Evolutionary conservation across 2,888 invertebrate genomes (phyloP), one percentile per base, ranked within the genome.

Genomic region (Machimus rusticus): DNA sequence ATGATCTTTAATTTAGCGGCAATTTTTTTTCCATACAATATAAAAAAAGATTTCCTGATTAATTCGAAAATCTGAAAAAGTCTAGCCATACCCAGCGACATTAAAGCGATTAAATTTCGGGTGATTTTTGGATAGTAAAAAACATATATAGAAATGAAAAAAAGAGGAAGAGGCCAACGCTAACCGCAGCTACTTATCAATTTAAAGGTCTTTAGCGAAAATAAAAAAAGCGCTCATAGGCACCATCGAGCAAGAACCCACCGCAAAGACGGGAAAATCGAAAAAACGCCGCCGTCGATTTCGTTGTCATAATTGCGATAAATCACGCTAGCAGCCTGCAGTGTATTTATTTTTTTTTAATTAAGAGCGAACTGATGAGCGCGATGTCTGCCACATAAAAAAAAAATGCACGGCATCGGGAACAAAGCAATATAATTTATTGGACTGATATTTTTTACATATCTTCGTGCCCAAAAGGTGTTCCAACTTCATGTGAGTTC

Each of bases 271-370:
- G 9, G 23, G 1, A n/a, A 66, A 19, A 51, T 46, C 51, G 12
- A 23, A 66, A 66, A 23, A 28, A 51, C 5, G 2, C 16, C 51
- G 43, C 37, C n/a, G 23, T 43, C 5, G 43, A 78, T 39, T 78
- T 78, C 39, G 16, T 79, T 51, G 51, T 79, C 28, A 79, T 79
- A 79, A 46, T 79, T 79, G 79, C 31, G 79, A 79, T 51, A 51
- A 79, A 79, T 79, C 79, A 79, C 79, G 79, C 79, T 79, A 51
- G 4, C 51, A n/a, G 16, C 51, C 51, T 51, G 51, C 51, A 51
- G 51, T 51, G n/a, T 43, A 43, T 43, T 12, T 43, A 12, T 43
- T 39, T n/a, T n/a, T n/a, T 46, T 51, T 51, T 51, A n/a, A 14
- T 16, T 51, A 1, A 51, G 51, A 51, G 14, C 51, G 1, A 51